Base-by-base conservation (phyloP, 2,888 invertebrate genomes). In the Cosmorhoe ocellata region DNA sequence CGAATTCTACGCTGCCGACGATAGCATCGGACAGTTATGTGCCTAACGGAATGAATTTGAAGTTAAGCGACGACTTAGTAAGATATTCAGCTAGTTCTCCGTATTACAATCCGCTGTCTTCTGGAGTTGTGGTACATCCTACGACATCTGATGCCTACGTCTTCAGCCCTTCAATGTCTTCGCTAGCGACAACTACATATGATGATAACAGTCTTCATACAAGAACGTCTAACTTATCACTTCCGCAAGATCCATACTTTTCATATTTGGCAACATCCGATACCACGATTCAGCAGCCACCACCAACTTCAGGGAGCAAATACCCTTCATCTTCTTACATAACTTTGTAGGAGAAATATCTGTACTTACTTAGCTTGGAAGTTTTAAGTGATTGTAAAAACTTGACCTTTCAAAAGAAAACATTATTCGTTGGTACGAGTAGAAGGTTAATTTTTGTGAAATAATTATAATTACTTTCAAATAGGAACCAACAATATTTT, bases 31-130 rank as follows among this genome's bases (percentile, higher is more conserved):
- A 90, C 68, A 85, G 71, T 58, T 89, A 89, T 63, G 79, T 90
- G 10, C 88, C 90, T 3, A 89, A 89, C 55, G 86, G 88, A 56
- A 72, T 79, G 24, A 81, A 76, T 71, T 75, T 86, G 39, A 89
- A 88, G 60, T 66, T 85, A 24, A 80, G 69, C 46, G 89, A 90
- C 36, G 89, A 89, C 53, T 72, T 86, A 56, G 59, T 76, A 12
- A 72, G 87, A 22, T 88, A 79, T 51, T 59, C 79, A 28, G 42
- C 76, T 28, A 72, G 74, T 13, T 70, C 82, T 33, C 56, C 83
- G 3, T 87, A 85, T 59, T 87, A 83, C 58, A 86, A 79, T 55
- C 64, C 81, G 2, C 58, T 87, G 45, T 56, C 84, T 2, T 74
- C 67, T 53, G 73, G 76, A 39, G 71, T 84, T 1, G 71, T 79